Evolutionary conservation across 2,888 invertebrate genomes (phyloP).

Genomic region (Nemotelus nigrinus): DNA sequence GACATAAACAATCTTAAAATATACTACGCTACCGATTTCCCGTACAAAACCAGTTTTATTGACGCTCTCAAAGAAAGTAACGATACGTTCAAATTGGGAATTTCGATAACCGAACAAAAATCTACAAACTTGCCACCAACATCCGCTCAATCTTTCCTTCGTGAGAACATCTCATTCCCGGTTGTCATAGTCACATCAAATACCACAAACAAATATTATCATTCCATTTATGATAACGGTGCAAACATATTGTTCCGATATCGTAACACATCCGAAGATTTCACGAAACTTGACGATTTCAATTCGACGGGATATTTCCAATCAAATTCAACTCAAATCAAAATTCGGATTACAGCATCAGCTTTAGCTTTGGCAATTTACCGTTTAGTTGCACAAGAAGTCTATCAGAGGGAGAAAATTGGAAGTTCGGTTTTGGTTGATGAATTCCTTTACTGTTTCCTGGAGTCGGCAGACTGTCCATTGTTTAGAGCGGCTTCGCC

Average conservation of each 20-base stretch:
- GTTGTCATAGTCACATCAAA: constrained; percentile 65
- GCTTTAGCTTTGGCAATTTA: constrained; percentile 74
- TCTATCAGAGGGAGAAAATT: constrained; percentile 58
- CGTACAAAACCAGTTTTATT: constrained; percentile 56
- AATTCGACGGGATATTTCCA: constrained; percentile 62
- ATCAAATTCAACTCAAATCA: constrained; percentile 69
- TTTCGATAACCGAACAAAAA: constrained; percentile 54
- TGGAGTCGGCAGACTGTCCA: constrained; percentile 76
- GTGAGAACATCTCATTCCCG: constrained; percentile 66
- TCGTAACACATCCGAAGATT: constrained; percentile 60
- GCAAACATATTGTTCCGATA: constrained; percentile 70
- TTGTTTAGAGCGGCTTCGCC: constrained; percentile 70
- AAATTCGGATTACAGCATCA: constrained; percentile 73
- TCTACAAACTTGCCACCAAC: constrained; percentile 76
- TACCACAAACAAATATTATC: constrained; percentile 78
- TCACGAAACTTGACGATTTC: constrained; percentile 64
- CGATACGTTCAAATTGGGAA: constrained; percentile 56
- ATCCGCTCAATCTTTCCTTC: constrained; percentile 85
- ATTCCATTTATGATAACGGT: constrained; percentile 78
- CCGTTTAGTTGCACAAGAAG: constrained; percentile 68
- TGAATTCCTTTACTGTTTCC: constrained; percentile 82
- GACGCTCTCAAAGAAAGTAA: constrained; percentile 54
- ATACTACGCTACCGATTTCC: constrained; percentile 56
- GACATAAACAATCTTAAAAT: constrained; percentile 59
- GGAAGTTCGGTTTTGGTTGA: constrained; percentile 67